phyloP scores from a whole-genome alignment of 2,797 vertebrate genomes.

The Halcyon leucocephala region DNA sequence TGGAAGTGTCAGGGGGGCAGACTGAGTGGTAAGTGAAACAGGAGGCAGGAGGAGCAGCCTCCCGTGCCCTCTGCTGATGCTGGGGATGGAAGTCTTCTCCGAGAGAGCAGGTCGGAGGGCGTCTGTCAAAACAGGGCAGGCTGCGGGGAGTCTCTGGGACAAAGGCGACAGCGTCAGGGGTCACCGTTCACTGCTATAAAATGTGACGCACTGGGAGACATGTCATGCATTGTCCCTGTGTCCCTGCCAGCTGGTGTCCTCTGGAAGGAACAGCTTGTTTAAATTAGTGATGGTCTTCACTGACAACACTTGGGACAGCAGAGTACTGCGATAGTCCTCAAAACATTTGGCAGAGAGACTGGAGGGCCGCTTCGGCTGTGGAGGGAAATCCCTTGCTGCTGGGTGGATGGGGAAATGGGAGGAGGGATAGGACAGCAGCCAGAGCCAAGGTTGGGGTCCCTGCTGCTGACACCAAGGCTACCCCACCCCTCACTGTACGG shows the following conservation, averaged over 20 bases:
- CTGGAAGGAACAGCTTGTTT: background rate
- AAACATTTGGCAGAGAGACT: background rate
- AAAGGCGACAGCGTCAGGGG: background rate
- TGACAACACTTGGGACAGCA: background rate
- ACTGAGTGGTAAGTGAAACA: rapidly evolving
- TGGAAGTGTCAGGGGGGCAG: background rate
- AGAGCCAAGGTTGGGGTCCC: background rate
- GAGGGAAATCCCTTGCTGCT: background rate
- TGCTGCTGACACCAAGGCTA: rapidly evolving
- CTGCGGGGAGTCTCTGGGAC: background rate
- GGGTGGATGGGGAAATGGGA: background rate
- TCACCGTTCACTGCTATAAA: background rate
- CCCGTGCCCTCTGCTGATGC: background rate
- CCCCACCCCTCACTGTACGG: rapidly evolving
- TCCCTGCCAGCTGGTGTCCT: background rate
- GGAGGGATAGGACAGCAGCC: rapidly evolving
- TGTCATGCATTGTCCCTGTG: background rate
- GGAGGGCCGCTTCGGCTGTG: rapidly evolving
- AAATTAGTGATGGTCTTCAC: background rate
- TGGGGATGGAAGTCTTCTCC: background rate
- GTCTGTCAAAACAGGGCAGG: background rate
- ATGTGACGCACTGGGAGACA: rapidly evolving
- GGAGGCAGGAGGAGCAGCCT: background rate
- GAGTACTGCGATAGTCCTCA: rapidly evolving
- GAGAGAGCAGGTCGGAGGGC: background rate